Evolutionary conservation across 2,888 invertebrate genomes (phyloP).

Genomic region (Oxycera nigricornis): DNA sequence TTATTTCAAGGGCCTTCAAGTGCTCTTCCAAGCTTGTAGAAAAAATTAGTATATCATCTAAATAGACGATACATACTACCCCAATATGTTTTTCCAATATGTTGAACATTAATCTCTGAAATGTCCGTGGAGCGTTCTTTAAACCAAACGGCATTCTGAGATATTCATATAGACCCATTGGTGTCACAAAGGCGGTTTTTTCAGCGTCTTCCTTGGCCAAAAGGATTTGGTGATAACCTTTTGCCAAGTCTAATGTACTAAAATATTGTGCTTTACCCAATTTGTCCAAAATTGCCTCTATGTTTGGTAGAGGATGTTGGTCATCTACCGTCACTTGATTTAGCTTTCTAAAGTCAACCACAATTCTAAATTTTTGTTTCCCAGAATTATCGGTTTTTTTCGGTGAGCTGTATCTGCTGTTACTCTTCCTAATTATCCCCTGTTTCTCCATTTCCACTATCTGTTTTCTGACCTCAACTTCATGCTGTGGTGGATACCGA

Average conservation of each 20-base stretch:
- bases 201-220: slow-evolving; percentile 43
- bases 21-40: slow-evolving; percentile 40
- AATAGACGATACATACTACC: slow-evolving; percentile 37
- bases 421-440: slow-evolving; percentile 43
- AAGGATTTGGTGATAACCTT: slow-evolving; percentile 42
- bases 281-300: slow-evolving; percentile 43
- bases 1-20: slow-evolving; percentile 10
- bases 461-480: slow-evolving; percentile 35
- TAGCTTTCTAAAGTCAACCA: slow-evolving; percentile 45
- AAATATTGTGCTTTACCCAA: slow-evolving; percentile 44
- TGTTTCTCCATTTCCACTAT: slow-evolving; percentile 44
- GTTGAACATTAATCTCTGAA: slow-evolving; percentile 44
- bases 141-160: slow-evolving; percentile 43
- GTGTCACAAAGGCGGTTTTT: slow-evolving; percentile 44
- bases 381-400: slow-evolving; percentile 44
- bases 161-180: slow-evolving; percentile 39
- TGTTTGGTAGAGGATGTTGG: slow-evolving; percentile 46
- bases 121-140: slow-evolving; percentile 43
- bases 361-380: slow-evolving; percentile 44
- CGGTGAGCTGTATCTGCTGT: slow-evolving; percentile 41
- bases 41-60: slow-evolving; percentile 34
- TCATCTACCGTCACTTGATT: slow-evolving; percentile 45
- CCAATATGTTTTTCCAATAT: slow-evolving; percentile 41
- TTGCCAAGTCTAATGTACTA: slow-evolving; percentile 44
- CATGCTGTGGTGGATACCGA: slow-evolving; percentile 41